Evolutionary conservation across 2,888 invertebrate genomes (phyloP).

Genomic region (Halictus quadricinctus): DNA sequence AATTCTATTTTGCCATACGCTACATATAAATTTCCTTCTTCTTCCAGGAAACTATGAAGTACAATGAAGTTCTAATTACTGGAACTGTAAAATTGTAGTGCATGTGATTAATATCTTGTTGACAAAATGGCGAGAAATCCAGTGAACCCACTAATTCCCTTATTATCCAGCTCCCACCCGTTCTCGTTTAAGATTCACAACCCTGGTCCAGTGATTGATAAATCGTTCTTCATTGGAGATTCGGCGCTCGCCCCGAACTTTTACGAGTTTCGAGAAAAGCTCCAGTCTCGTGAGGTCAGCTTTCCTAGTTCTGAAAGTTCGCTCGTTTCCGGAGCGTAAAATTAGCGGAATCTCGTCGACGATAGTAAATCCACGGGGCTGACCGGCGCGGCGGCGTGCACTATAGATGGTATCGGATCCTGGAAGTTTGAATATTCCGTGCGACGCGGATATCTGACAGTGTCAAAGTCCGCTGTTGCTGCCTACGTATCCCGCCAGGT

Average conservation of each 20-base stretch:
- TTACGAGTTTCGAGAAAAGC: constrained; percentile 23
- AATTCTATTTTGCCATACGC: too few relatives aligned
- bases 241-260: constrained; percentile 19
- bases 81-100: too few relatives aligned
- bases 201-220: not conserved
- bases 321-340: constrained; percentile 58
- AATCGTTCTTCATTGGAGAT: constrained; percentile 12
- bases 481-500: constrained; percentile 16
- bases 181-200: not conserved
- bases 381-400: constrained; percentile 44
- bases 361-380: constrained; percentile 67
- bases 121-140: too few relatives aligned
- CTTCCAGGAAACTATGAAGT: too few relatives aligned
- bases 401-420: not conserved
- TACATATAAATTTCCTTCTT: too few relatives aligned
- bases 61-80: too few relatives aligned
- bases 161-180: not conserved
- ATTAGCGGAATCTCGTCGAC: constrained; percentile 66
- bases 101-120: too few relatives aligned
- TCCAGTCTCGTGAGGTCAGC: constrained; percentile 48
- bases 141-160: too few relatives aligned
- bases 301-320: constrained; percentile 29
- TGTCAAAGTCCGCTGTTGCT: not conserved
- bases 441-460: not conserved
- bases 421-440: not conserved